phyloP scores from a whole-genome alignment of 2,888 invertebrate genomes.

The Notodonta dromedarius region DNA sequence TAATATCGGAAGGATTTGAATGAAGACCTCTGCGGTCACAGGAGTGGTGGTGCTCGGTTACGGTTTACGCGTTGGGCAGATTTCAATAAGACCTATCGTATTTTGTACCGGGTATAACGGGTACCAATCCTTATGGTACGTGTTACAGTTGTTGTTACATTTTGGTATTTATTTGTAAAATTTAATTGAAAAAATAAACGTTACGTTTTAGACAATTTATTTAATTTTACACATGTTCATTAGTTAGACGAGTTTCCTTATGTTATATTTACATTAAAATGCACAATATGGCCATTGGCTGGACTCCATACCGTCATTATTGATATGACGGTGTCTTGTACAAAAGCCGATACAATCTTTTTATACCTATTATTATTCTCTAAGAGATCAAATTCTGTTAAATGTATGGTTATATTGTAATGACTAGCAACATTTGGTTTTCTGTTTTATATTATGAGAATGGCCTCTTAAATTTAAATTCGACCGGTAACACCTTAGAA shows the following conservation, averaged over 20 bases:
- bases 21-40: no score
- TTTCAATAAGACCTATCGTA: no score
- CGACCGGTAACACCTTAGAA: slow-evolving; percentile 71
- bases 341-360: slow-evolving; percentile 54
- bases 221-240: slow-evolving; percentile 82
- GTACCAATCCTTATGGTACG: no score
- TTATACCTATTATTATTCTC: slow-evolving; percentile 42
- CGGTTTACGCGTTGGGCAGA: no score
- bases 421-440: slow-evolving; percentile 37
- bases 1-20: no score
- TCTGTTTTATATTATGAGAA: slow-evolving; percentile 36
- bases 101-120: no score
- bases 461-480: slow-evolving; percentile 62
- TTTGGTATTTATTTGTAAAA: background rate
- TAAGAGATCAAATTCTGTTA: slow-evolving; percentile 46
- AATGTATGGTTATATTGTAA: slow-evolving; percentile 24
- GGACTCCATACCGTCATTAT: slow-evolving; percentile 59
- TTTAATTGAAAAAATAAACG: slow-evolving; percentile 31
- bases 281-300: slow-evolving; percentile 69
- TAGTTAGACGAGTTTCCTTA: slow-evolving; percentile 75
- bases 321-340: slow-evolving; percentile 62
- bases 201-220: slow-evolving; percentile 81
- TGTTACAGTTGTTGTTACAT: no score
- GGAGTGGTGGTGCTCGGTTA: no score
- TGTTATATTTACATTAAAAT: slow-evolving; percentile 78